Evolutionary conservation across 1,140 invertebrate species (phyloP).

Genomic region (Hycleus phaleratus): DNA sequence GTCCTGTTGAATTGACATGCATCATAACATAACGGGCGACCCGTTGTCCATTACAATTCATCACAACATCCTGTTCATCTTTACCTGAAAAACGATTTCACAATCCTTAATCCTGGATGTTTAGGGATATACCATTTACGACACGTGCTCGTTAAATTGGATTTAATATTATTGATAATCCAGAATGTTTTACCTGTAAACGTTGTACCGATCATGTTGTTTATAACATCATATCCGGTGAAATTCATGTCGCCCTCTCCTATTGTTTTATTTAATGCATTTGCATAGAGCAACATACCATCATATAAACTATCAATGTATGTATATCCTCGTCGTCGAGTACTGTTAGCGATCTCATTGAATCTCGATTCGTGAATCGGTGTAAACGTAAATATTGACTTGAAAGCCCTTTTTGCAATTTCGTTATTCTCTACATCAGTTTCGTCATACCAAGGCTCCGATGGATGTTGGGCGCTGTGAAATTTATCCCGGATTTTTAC

Average conservation of each 20-base stretch:
- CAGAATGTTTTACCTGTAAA: constrained; percentile 59
- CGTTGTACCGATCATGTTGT: constrained; percentile 84
- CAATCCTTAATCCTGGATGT: not conserved
- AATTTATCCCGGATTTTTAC: no score
- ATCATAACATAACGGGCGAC: constrained; percentile 29
- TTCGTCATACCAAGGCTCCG: constrained; percentile 65
- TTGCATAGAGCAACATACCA: constrained; percentile 83
- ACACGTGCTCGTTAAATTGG: not conserved
- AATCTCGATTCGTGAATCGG: constrained; percentile 43
- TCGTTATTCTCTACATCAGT: constrained; percentile 76
- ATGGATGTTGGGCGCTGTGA: constrained; percentile 27
- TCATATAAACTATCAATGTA: constrained; percentile 78
- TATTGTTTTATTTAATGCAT: constrained; percentile 82
- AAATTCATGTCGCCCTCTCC: constrained; percentile 21
- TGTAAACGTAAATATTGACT: constrained; percentile 86
- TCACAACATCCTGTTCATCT: constrained; percentile 19
- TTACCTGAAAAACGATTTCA: constrained; percentile 9
- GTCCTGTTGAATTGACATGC: constrained; percentile 22
- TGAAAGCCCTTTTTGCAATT: constrained; percentile 79
- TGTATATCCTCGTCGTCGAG: constrained; percentile 21
- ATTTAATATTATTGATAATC: not conserved
- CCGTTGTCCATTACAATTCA: constrained; percentile 36
- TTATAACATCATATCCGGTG: constrained; percentile 59
- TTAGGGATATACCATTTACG: no score
- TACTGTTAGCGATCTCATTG: constrained; percentile 13